A percentile compares a stretch with the other conserved stretches of the same genome.
Conservation (phyloP, 2,797 vertebrate genomes). For the Rhinichthys osculus region DNA sequence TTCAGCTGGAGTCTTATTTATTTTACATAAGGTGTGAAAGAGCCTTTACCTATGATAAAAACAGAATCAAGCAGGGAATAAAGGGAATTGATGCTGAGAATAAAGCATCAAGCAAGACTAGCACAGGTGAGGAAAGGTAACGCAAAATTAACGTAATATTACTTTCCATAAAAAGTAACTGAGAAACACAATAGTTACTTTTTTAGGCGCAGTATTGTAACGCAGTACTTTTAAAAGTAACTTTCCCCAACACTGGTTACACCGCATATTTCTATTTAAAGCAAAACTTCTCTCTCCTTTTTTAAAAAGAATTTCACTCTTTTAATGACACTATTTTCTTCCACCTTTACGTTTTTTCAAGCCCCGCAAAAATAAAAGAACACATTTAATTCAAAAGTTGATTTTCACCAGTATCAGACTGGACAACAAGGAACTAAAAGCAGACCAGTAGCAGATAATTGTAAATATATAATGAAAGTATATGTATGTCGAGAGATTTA, state of each 20-base stretch:
- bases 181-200: too few species aligned
- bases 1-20: neutral
- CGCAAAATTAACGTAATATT: too few species aligned
- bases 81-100: too few species aligned
- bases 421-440: slow-evolving; percentile 66
- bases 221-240: too few species aligned
- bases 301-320: neutral
- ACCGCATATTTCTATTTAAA: neutral
- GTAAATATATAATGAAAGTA: slow-evolving; percentile 87
- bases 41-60: neutral
- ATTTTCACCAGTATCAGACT: slow-evolving; percentile 28
- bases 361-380: neutral
- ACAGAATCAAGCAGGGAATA: neutral
- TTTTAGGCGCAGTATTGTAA: too few species aligned
- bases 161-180: too few species aligned
- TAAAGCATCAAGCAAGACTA: too few species aligned
- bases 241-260: neutral
- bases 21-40: neutral
- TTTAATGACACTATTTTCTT: neutral
- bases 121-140: too few species aligned
- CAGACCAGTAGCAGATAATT: slow-evolving; percentile 64
- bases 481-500: slow-evolving; percentile 89
- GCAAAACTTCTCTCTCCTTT: neutral
- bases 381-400: neutral
- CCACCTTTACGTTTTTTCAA: neutral